Conservation (phyloP, 2,888 invertebrate species). For the Clepsis dumicolana region DNA sequence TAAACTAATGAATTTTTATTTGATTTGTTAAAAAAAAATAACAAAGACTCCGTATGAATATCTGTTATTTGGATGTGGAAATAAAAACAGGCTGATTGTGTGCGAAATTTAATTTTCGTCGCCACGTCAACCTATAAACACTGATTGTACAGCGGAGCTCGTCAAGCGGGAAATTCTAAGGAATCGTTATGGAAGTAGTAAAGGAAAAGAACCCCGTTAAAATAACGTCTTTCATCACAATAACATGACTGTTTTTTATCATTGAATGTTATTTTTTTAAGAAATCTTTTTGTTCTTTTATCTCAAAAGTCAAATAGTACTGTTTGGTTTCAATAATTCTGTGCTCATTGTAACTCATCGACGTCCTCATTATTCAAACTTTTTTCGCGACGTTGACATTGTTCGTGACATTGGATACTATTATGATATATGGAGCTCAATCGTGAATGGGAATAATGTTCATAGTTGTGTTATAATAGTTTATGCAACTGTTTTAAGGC, state of each 20-base stretch:
- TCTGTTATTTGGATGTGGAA: slow-evolving; percentile 9
- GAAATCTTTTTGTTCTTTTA: neutral
- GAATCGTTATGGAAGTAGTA: slow-evolving; percentile 55
- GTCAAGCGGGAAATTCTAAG: slow-evolving; percentile 49
- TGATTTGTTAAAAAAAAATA: neutral
- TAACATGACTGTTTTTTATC: slow-evolving; percentile 49
- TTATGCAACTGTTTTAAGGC: too few species aligned
- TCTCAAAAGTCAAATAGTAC: neutral
- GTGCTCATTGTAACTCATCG: neutral
- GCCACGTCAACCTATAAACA: slow-evolving; percentile 55
- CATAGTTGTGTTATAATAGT: too few species aligned
- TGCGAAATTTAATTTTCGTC: slow-evolving; percentile 51
- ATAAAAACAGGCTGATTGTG: slow-evolving; percentile 33
- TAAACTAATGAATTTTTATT: neutral
- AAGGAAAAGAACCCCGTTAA: slow-evolving; percentile 49
- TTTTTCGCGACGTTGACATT: neutral
- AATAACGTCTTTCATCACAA: slow-evolving; percentile 53
- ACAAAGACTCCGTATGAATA: slow-evolving; percentile 1
- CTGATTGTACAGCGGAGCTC: slow-evolving; percentile 53
- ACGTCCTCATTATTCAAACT: neutral
- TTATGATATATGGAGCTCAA: neutral
- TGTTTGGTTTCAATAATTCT: neutral
- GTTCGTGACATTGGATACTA: neutral
- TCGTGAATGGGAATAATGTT: too few species aligned
- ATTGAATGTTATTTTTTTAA: slow-evolving; percentile 40